phyloP scores from a whole-genome alignment of 2,888 invertebrate genomes.

The Latrodectus hesperus region DNA sequence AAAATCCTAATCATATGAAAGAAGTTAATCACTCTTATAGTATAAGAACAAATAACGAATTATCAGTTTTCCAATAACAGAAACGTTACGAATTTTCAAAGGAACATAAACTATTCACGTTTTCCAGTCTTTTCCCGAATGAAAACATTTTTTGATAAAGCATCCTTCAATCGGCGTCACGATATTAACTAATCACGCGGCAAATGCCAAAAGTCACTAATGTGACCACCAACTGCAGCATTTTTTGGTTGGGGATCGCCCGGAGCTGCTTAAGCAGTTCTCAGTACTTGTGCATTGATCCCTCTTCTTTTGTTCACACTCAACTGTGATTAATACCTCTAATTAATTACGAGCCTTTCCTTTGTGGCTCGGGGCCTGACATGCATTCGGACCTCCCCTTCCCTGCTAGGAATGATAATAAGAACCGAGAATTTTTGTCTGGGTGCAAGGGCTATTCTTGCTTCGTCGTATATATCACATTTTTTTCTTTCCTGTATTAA shows the following conservation, averaged over 20 bases:
- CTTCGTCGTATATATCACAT: neutral
- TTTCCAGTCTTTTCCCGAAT: too few species aligned
- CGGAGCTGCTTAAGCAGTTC: neutral
- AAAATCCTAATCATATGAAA: too few species aligned
- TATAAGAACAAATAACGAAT: too few species aligned
- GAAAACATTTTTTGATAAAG: neutral
- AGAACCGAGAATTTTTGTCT: neutral
- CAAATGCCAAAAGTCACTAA: neutral
- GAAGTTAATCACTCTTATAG: too few species aligned
- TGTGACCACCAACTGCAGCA: neutral
- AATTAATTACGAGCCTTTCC: neutral
- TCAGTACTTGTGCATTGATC: neutral
- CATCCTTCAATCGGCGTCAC: slow-evolving; percentile 3
- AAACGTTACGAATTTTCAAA: too few species aligned
- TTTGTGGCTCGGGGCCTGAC: neutral
- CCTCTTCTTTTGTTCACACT: slow-evolving; percentile 3
- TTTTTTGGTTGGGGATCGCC: neutral
- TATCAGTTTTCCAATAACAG: too few species aligned
- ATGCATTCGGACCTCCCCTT: neutral
- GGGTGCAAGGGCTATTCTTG: neutral
- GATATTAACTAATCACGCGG: neutral
- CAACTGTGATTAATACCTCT: slow-evolving; percentile 2
- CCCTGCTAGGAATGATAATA: slow-evolving; percentile 2
- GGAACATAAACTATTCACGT: too few species aligned
- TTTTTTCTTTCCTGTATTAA: neutral